Conservation (phyloP, 2,797 vertebrate species). For the Melanotaenia parkinsoni region DNA sequence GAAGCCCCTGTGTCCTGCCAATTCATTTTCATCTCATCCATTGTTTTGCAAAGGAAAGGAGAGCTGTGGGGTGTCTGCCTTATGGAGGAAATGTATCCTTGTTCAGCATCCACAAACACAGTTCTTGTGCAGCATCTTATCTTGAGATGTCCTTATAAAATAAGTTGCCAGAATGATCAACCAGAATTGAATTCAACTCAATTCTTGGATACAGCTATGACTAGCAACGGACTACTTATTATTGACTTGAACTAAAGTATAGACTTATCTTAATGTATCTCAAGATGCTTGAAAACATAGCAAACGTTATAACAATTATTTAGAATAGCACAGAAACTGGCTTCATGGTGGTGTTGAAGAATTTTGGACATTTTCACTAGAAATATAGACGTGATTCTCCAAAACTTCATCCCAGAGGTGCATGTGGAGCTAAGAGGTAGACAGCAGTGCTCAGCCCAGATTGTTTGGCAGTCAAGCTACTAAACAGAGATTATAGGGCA, state of each 20-base stretch:
- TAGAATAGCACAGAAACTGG: too few relatives aligned
- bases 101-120: background rate
- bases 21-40: background rate
- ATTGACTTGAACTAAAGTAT: background rate
- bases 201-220: background rate
- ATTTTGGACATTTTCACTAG: too few relatives aligned
- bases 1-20: background rate
- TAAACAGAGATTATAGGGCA: too few relatives aligned
- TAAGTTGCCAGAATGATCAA: background rate
- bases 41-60: background rate
- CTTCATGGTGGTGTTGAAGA: too few relatives aligned
- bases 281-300: background rate
- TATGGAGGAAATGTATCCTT: background rate
- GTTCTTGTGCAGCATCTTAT: background rate
- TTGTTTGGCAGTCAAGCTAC: too few relatives aligned
- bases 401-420: too few relatives aligned
- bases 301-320: too few relatives aligned
- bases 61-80: background rate
- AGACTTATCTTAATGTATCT: too few relatives aligned
- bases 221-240: background rate
- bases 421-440: too few relatives aligned
- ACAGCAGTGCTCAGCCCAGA: too few relatives aligned
- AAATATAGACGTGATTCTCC: too few relatives aligned
- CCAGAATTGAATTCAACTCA: background rate
- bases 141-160: background rate